Percentiles rank a stretch among this genome's conserved stretches.
Evolutionary conservation across 1,140 invertebrate genomes (phyloP).

Genomic region (Meloidogyne floridensis): DNA sequence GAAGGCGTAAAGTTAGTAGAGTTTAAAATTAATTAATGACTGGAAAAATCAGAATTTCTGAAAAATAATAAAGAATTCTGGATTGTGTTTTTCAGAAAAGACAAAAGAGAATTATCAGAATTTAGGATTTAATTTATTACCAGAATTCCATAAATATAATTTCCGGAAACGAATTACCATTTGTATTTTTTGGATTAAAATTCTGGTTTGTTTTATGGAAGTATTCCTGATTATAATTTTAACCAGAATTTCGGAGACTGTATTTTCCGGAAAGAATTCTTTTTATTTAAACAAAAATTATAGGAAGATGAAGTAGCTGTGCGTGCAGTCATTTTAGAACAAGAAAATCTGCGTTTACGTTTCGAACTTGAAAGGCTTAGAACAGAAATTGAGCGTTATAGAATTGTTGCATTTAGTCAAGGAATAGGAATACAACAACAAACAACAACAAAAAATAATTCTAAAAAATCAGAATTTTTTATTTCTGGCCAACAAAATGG

Average conservation of each 20-base stretch:
- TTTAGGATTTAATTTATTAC: neutral
- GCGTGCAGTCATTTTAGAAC: slow-evolving; percentile 80
- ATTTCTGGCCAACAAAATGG: slow-evolving; percentile 2
- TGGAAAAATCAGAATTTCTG: no score
- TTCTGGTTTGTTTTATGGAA: no score
- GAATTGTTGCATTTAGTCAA: slow-evolving; percentile 42
- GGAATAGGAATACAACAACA: slow-evolving; percentile 32
- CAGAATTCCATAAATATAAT: no score
- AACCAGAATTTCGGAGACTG: no score
- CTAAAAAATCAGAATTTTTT: neutral
- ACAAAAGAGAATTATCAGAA: neutral
- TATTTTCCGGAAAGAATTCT: no score
- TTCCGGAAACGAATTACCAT: no score
- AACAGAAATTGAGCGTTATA: slow-evolving; percentile 70
- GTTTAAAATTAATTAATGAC: neutral
- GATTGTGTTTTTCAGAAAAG: neutral
- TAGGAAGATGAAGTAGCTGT: slow-evolving; percentile 86
- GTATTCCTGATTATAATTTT: no score
- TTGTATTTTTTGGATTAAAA: no score
- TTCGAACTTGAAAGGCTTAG: slow-evolving; percentile 72
- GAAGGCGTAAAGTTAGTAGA: slow-evolving; percentile 74
- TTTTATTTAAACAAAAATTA: slow-evolving; percentile 9
- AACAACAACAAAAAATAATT: neutral
- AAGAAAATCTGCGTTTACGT: slow-evolving; percentile 75
- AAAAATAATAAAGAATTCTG: neutral